These are phyloP conservation scores for Hippocampus comes DNA, from an alignment of 2,113 vertebrate species.

Conservation along the genomic window DNA sequence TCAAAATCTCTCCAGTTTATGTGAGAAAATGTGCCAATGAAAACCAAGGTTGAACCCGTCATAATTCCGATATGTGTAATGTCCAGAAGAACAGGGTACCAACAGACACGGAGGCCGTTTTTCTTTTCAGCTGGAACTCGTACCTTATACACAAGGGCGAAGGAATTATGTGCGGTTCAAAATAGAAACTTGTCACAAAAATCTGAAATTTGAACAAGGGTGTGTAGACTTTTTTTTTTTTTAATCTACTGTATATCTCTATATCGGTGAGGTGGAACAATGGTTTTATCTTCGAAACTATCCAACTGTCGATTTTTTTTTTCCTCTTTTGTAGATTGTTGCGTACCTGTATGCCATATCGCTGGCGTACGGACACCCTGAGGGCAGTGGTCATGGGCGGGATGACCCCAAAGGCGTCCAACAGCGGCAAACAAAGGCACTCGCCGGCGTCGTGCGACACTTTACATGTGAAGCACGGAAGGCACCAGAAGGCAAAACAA, in stretches of 20 bases:
- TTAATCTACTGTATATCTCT: background rate
- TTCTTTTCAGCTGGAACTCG: background rate
- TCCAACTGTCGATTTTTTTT: no score
- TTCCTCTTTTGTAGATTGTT: background rate
- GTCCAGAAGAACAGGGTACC: no score
- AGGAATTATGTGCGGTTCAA: background rate
- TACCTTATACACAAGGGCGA: background rate
- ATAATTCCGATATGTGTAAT: no score
- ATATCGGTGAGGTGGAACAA: background rate
- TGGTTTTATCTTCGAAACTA: no score
- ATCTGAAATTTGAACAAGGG: no score
- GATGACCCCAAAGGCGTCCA: constrained; percentile 55
- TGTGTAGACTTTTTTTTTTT: no score
- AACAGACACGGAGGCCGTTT: no score
- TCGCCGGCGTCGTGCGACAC: constrained; percentile 57
- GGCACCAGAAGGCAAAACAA: constrained; percentile 71
- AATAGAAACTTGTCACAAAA: background rate
- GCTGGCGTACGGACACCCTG: constrained; percentile 50
- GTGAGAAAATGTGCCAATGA: no score
- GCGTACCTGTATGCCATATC: constrained; percentile 60
- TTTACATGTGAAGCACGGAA: constrained; percentile 66
- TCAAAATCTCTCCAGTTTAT: no score
- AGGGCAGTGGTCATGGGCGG: constrained; percentile 56
- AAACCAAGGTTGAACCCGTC: no score
- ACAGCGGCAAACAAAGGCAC: constrained; percentile 70